phyloP scores from a whole-genome alignment of 2,113 vertebrate species.

The Promerops cafer region DNA sequence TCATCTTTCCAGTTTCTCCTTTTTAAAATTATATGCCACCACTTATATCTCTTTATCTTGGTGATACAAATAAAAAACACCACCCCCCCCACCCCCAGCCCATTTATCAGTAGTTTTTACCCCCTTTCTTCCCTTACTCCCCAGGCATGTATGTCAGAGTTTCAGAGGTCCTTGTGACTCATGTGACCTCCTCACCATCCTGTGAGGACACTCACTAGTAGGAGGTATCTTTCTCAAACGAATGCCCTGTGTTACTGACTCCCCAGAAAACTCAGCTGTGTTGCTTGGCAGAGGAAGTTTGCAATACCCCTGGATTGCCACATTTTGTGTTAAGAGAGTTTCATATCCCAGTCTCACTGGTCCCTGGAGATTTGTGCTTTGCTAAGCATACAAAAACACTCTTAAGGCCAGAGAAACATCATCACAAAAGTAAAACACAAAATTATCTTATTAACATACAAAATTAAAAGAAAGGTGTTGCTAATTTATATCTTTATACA shows the following conservation, averaged over 20 bases:
- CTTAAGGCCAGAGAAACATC: not conserved
- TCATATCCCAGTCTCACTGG: rapidly evolving
- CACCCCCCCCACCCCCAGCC: rapidly evolving
- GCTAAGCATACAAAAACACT: not conserved
- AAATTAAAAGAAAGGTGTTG: not conserved
- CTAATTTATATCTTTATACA: not conserved
- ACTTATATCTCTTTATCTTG: not conserved
- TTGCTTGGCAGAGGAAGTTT: not conserved
- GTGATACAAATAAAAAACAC: not conserved
- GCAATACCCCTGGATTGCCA: not conserved
- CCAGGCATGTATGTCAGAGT: not conserved
- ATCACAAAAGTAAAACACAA: not conserved
- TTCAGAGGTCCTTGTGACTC: not conserved
- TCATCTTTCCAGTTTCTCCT: not conserved
- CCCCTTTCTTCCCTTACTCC: not conserved
- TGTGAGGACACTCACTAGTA: not conserved
- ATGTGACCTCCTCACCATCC: not conserved
- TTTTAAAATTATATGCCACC: not conserved
- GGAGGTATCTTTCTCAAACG: not conserved
- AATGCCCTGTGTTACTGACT: not conserved
- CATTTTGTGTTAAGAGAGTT: not conserved
- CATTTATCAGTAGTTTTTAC: not conserved
- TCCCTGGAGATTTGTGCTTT: not conserved
- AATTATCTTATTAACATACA: not conserved
- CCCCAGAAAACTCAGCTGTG: not conserved